Percentiles rank a stretch among this genome's conserved stretches.
Evolutionary conservation across 92 coral and sea anemone species (phyloP).

Genomic region (Montipora capitata): DNA sequence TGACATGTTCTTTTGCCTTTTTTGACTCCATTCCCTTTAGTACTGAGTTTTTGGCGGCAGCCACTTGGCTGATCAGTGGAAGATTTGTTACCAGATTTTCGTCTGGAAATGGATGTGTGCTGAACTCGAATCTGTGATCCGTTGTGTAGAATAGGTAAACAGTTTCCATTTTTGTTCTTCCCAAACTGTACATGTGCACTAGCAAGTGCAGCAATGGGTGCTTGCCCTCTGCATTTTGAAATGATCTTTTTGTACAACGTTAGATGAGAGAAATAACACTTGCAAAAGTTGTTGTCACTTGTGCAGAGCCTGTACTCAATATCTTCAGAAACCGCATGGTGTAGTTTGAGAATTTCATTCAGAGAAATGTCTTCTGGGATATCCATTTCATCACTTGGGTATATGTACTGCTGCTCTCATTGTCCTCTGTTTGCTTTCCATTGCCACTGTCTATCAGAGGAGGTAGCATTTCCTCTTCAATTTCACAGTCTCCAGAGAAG

Average conservation of each 20-base stretch:
- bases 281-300: slow-evolving; percentile 62
- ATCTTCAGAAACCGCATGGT: slow-evolving; percentile 67
- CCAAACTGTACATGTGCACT: slow-evolving; percentile 64
- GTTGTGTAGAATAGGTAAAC: slow-evolving; percentile 71
- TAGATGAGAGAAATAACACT: slow-evolving; percentile 66
- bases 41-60: slow-evolving; percentile 23
- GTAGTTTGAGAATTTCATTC: slow-evolving; percentile 56
- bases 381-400: background rate
- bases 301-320: slow-evolving; percentile 69
- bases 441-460: background rate
- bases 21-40: background rate
- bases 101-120: slow-evolving; percentile 76
- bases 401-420: background rate
- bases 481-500: slow-evolving; percentile 24
- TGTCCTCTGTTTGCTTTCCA: background rate
- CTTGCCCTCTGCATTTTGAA: slow-evolving; percentile 71
- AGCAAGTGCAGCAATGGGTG: slow-evolving; percentile 78
- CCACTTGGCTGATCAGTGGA: slow-evolving; percentile 69
- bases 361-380: slow-evolving; percentile 28
- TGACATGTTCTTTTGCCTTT: slow-evolving; percentile 31
- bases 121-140: slow-evolving; percentile 67
- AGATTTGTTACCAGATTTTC: slow-evolving; percentile 68
- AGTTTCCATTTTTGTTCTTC: slow-evolving; percentile 51
- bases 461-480: background rate
- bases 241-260: slow-evolving; percentile 56